These are phyloP conservation scores for Planococcus citri DNA, from an alignment of 1,140 invertebrate genomes.

Conservation along the genomic window DNA sequence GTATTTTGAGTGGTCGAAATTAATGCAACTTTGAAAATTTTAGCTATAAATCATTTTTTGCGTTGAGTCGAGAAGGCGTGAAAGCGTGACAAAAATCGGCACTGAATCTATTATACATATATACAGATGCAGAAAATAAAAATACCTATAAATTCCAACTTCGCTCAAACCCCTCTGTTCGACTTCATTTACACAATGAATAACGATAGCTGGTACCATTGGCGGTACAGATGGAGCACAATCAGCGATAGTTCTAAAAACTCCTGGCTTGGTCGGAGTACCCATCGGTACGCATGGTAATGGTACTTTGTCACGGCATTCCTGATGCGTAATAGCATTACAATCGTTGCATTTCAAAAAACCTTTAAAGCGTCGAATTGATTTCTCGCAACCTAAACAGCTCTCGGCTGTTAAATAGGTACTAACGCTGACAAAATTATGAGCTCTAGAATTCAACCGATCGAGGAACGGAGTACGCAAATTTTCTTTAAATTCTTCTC, in stretches of 20 bases:
- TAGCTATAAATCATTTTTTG: too few relatives aligned
- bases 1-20: too few relatives aligned
- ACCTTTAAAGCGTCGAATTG: slow-evolving; percentile 35
- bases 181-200: slow-evolving; percentile 90
- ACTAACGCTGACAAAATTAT: not conserved
- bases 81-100: too few relatives aligned
- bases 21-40: too few relatives aligned
- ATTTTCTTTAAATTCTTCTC: not conserved
- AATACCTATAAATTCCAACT: slow-evolving; percentile 62
- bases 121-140: not conserved
- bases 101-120: not conserved
- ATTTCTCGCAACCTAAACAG: not conserved
- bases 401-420: not conserved
- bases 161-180: slow-evolving; percentile 71
- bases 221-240: slow-evolving; percentile 60
- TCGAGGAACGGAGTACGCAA: not conserved
- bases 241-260: slow-evolving; percentile 54
- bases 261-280: slow-evolving; percentile 44
- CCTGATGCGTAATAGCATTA: slow-evolving; percentile 55
- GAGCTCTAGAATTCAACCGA: not conserved
- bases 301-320: slow-evolving; percentile 66
- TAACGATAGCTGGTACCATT: slow-evolving; percentile 83
- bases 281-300: slow-evolving; percentile 62
- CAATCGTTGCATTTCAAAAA: slow-evolving; percentile 68
- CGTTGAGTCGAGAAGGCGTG: too few relatives aligned